These are phyloP conservation scores for Eudyptes chrysolophus DNA, from an alignment of 2,113 vertebrate genomes.

Conservation along the genomic window DNA sequence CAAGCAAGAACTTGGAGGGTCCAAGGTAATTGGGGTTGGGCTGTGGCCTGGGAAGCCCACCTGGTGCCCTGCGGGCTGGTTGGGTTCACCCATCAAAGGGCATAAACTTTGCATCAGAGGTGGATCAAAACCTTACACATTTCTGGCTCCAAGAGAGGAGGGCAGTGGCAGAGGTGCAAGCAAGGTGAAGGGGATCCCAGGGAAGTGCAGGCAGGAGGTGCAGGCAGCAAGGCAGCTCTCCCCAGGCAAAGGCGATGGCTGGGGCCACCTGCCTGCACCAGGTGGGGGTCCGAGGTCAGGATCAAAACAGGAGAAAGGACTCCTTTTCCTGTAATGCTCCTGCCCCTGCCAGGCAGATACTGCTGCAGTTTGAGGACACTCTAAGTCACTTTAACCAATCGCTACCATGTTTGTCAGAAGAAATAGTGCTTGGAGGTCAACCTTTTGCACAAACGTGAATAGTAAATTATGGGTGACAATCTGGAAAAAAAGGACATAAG, in stretches of 20 bases:
- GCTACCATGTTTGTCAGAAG: not conserved
- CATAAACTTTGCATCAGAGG: not conserved
- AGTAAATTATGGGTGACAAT: not conserved
- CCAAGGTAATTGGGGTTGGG: not conserved
- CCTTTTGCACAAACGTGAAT: not conserved
- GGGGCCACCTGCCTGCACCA: not conserved
- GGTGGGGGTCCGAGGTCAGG: rapidly evolving
- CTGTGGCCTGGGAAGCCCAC: not conserved
- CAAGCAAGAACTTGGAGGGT: not conserved
- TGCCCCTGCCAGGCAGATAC: not conserved
- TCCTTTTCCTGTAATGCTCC: not conserved
- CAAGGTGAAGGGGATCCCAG: rapidly evolving
- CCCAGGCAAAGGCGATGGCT: not conserved
- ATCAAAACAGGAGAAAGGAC: not conserved
- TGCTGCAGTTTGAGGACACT: rapidly evolving
- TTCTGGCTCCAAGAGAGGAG: not conserved
- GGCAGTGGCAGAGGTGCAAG: not conserved
- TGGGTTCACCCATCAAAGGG: not conserved
- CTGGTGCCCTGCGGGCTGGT: rapidly evolving
- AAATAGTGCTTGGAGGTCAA: not conserved
- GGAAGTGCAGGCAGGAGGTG: not conserved
- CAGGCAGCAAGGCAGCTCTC: not conserved
- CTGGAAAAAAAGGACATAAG: not conserved
- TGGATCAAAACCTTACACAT: not conserved
- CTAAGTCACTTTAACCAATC: not conserved